Conservation (phyloP, 1,140 invertebrate genomes). For the Bombyx mandarina region DNA sequence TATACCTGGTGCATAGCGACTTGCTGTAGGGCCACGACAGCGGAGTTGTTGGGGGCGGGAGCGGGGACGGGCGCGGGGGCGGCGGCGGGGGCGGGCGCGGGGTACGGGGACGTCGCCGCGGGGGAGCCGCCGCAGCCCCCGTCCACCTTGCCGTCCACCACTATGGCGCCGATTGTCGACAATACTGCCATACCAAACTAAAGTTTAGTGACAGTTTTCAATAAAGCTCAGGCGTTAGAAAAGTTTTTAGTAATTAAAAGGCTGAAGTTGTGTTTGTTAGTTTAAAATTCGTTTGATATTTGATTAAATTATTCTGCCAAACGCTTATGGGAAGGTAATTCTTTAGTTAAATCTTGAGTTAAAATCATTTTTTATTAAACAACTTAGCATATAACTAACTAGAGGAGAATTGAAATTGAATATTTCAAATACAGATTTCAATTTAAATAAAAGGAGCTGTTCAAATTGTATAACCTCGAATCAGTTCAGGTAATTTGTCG, state of each 20-base stretch:
- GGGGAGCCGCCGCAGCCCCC: slow-evolving; percentile 67
- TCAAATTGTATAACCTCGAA: slow-evolving; percentile 73
- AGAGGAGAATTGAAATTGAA: no score
- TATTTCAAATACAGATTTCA: no score
- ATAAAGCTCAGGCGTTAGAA: no score
- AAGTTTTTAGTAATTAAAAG: no score
- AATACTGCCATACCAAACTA: slow-evolving; percentile 69
- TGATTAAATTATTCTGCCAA: no score
- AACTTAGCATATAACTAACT: no score
- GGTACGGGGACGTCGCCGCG: slow-evolving; percentile 33
- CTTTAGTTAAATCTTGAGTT: no score
- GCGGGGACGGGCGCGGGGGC: slow-evolving; percentile 21
- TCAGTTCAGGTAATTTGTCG: slow-evolving; percentile 83
- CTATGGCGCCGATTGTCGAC: slow-evolving; percentile 80
- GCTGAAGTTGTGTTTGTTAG: no score
- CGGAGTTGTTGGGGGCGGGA: slow-evolving; percentile 33
- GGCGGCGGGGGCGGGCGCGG: slow-evolving; percentile 27
- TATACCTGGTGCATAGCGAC: slow-evolving; percentile 66
- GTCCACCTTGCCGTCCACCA: slow-evolving; percentile 82
- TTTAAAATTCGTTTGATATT: no score
- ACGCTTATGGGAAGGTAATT: no score
- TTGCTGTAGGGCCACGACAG: slow-evolving; percentile 58
- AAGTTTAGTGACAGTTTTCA: slow-evolving; percentile 5
- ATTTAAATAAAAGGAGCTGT: no score
- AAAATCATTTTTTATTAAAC: no score